A percentile compares a stretch with the other conserved stretches of the same genome.
These are phyloP conservation scores for Zosterops pallidus DNA, from an alignment of 2,113 vertebrate genomes.

Conservation along the genomic window DNA sequence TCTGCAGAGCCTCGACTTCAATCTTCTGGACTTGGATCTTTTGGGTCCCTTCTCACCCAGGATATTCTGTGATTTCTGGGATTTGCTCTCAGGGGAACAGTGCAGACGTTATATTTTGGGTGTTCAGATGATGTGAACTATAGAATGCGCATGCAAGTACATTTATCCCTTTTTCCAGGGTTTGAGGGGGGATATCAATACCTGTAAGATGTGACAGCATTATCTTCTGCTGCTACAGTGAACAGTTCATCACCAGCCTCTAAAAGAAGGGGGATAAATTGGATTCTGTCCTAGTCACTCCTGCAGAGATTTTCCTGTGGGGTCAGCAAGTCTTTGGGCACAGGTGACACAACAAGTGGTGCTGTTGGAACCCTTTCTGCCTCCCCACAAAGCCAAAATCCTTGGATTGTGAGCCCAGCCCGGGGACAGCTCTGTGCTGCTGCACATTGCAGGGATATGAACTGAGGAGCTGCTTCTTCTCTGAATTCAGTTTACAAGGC, in stretches of 20 bases:
- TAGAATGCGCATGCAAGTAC: background rate
- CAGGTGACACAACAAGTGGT: accelerated
- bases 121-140: background rate
- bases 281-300: background rate
- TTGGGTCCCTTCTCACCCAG: background rate
- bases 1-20: background rate
- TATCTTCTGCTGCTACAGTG: background rate
- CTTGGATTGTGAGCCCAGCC: background rate
- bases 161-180: background rate
- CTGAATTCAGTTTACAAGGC: background rate
- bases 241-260: background rate
- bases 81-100: background rate
- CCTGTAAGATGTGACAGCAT: background rate
- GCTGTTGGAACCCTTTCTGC: background rate
- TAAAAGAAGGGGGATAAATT: background rate
- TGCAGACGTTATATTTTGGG: accelerated
- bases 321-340: background rate
- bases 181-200: background rate
- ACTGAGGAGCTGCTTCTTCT: background rate
- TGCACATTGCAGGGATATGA: background rate
- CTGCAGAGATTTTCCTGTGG: background rate
- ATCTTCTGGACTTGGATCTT: background rate
- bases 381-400: background rate
- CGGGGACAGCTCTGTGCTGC: background rate
- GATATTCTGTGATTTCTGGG: background rate